Conservation (phyloP, 2,113 vertebrate genomes). For the Neogobius melanostomus region DNA sequence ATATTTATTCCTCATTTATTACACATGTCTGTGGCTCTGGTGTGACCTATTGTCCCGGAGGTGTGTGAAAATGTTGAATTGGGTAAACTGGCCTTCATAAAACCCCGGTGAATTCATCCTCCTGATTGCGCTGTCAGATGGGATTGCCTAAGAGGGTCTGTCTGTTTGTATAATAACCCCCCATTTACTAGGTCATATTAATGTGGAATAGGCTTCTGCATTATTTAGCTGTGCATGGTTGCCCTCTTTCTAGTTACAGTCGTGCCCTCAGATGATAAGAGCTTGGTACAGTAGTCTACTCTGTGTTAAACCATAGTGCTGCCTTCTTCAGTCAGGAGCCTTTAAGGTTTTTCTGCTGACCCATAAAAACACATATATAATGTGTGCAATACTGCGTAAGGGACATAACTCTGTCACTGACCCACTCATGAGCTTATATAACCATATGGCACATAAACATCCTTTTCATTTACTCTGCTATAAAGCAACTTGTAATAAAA, state of each 20-base stretch:
- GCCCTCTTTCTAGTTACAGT: slow-evolving; percentile 56
- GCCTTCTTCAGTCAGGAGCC: slow-evolving; percentile 13
- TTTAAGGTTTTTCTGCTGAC: slow-evolving; percentile 42
- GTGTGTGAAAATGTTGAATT: slow-evolving; percentile 20
- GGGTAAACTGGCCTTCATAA: slow-evolving; percentile 28
- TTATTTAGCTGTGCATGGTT: slow-evolving; percentile 72
- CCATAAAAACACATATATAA: slow-evolving; percentile 26
- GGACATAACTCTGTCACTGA: slow-evolving; percentile 16
- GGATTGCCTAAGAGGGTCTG: slow-evolving; percentile 38
- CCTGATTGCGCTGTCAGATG: slow-evolving; percentile 47
- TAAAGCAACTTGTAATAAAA: too few species aligned
- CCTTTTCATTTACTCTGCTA: too few species aligned
- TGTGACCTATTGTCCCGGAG: slow-evolving; percentile 9
- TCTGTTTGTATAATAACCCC: slow-evolving; percentile 68
- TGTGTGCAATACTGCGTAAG: slow-evolving; percentile 5
- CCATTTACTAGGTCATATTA: slow-evolving; percentile 69
- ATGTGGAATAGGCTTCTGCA: slow-evolving; percentile 70
- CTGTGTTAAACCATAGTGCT: background rate
- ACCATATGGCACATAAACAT: slow-evolving; percentile 1
- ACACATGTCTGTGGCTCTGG: background rate
- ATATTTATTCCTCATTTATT: background rate
- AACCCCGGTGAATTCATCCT: slow-evolving; percentile 33
- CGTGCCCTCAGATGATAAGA: slow-evolving; percentile 55
- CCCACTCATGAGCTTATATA: slow-evolving; percentile 13
- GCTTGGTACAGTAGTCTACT: slow-evolving; percentile 27